Conservation (phyloP, 1,140 invertebrate species). For the Drosophila santomea region DNA sequence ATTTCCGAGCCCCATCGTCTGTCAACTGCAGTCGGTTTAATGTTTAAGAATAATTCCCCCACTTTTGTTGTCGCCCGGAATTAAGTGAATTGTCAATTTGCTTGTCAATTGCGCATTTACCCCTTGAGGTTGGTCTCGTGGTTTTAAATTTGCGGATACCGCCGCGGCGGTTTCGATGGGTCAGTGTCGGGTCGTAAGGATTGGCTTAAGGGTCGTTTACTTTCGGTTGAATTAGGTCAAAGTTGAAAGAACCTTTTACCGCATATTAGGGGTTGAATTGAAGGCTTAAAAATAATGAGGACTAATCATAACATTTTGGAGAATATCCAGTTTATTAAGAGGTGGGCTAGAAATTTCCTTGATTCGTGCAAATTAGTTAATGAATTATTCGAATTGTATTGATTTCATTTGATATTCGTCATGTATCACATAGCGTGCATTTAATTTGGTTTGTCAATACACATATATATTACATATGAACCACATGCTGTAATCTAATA, state of each 20-base stretch:
- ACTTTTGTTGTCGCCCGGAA: constrained; percentile 50
- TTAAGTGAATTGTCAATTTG: constrained; percentile 79
- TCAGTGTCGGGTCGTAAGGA: constrained; percentile 26
- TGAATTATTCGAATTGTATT: not conserved
- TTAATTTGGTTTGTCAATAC: constrained; percentile 12
- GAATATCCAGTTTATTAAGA: not conserved
- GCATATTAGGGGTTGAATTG: constrained; percentile 7
- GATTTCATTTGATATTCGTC: constrained; percentile 6
- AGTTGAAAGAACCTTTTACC: constrained; percentile 40
- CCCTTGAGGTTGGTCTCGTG: constrained; percentile 40
- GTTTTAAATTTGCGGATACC: constrained; percentile 26
- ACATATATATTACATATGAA: not conserved
- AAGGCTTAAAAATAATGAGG: not conserved
- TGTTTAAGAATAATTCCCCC: constrained; percentile 35
- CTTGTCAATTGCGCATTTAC: constrained; percentile 61
- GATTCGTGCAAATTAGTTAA: not conserved
- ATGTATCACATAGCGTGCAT: not conserved
- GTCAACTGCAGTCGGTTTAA: constrained; percentile 41
- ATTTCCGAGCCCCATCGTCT: constrained; percentile 4
- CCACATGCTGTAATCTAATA: constrained; percentile 6
- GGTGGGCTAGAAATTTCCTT: not conserved
- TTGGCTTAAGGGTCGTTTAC: constrained; percentile 5
- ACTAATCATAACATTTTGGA: not conserved
- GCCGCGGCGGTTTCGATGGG: not conserved
- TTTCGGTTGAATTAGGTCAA: constrained; percentile 32